Conservation (phyloP, 1,140 invertebrate genomes). For the Aphelenchoides avenae region DNA sequence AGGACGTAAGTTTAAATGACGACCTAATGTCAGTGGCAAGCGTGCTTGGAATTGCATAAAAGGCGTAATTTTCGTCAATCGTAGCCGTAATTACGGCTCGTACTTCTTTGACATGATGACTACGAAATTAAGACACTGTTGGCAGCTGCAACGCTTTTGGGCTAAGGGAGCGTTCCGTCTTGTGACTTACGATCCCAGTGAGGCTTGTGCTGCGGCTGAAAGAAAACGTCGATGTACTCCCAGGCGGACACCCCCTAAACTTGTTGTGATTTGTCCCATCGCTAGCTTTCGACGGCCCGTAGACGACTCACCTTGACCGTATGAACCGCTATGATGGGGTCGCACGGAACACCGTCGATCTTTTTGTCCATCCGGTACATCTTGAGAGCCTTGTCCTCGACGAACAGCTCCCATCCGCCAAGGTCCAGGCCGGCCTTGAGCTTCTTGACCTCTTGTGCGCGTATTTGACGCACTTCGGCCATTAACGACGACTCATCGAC, state of each 20-base stretch:
- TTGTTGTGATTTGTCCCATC: neutral
- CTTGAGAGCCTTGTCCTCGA: slow-evolving; percentile 95
- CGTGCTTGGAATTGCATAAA: too few relatives aligned
- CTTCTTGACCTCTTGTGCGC: too few relatives aligned
- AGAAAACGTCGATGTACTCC: slow-evolving; percentile 96
- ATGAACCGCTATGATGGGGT: slow-evolving; percentile 95
- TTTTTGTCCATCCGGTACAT: slow-evolving; percentile 85
- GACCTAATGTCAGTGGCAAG: too few relatives aligned
- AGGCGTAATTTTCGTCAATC: too few relatives aligned
- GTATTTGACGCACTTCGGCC: too few relatives aligned
- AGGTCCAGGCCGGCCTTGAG: too few relatives aligned
- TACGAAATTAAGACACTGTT: too few relatives aligned
- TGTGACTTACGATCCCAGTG: slow-evolving; percentile 86
- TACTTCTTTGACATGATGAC: too few relatives aligned
- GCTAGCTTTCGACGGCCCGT: slow-evolving; percentile 8
- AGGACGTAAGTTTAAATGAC: neutral
- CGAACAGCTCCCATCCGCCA: slow-evolving; percentile 99
- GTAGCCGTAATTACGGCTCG: too few relatives aligned
- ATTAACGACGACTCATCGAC: too few relatives aligned
- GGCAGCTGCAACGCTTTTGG: too few relatives aligned
- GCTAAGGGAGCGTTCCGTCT: too few relatives aligned
- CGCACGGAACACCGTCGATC: slow-evolving; percentile 84
- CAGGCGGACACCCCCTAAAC: slow-evolving; percentile 81
- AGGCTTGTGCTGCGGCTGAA: slow-evolving; percentile 86
- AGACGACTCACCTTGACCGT: slow-evolving; percentile 72